A percentile compares a stretch with the other conserved stretches of the same genome.
phyloP scores from a whole-genome alignment of 2,888 invertebrate genomes.

The Chrysodeixis includens region DNA sequence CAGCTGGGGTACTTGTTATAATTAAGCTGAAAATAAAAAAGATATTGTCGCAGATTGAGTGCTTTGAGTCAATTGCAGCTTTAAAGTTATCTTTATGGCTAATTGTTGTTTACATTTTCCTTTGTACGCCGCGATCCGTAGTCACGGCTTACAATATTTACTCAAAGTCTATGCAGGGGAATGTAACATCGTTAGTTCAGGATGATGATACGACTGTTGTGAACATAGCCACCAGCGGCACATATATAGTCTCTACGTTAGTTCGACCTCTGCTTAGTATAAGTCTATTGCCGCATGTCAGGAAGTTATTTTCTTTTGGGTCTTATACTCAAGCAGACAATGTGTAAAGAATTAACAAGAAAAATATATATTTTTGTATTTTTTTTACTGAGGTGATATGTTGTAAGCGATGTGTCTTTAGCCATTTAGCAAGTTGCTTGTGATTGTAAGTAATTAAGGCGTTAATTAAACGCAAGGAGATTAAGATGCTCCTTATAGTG shows the following conservation, averaged over 20 bases:
- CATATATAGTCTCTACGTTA: conserved; percentile 71
- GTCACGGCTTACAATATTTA: conserved; percentile 74
- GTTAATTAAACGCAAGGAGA: conserved; percentile 37
- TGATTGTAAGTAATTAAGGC: conserved; percentile 40
- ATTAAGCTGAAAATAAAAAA: conserved; percentile 75
- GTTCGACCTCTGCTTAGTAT: conserved; percentile 65
- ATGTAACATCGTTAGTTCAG: conserved; percentile 62
- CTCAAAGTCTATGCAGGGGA: conserved; percentile 63
- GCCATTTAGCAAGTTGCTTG: conserved; percentile 40
- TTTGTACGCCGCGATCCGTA: conserved; percentile 79
- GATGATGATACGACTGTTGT: conserved; percentile 63
- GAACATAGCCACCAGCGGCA: conserved; percentile 71
- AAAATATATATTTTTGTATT: conserved; percentile 25
- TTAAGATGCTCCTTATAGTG: conserved; percentile 30
- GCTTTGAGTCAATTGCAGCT: conserved; percentile 71
- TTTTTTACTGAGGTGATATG: conserved; percentile 34
- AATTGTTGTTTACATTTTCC: conserved; percentile 72
- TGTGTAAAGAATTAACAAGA: conserved; percentile 36
- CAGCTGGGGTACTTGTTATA: conserved; percentile 69
- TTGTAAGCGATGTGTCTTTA: conserved; percentile 25
- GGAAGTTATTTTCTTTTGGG: conserved; percentile 72
- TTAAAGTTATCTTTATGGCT: conserved; percentile 81
- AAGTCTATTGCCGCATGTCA: conserved; percentile 65
- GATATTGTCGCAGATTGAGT: conserved; percentile 60
- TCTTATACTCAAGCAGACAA: conserved; percentile 62